A percentile compares a stretch with the other conserved stretches of the same genome.
Conservation (phyloP, 2,113 vertebrate species). For the Periophthalmus modestus region DNA sequence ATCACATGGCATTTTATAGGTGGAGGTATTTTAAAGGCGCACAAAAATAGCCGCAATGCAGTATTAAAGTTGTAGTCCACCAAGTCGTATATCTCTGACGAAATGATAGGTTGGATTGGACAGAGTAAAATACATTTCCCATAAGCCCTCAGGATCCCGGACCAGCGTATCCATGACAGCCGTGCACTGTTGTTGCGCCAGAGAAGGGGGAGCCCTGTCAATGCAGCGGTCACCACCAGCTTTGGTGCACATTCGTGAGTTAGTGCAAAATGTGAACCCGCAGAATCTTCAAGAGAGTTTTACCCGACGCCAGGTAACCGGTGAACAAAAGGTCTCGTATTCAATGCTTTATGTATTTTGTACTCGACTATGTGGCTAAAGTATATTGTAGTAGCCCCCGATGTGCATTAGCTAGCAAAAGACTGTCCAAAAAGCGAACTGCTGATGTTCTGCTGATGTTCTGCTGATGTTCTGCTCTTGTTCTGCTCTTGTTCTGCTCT, state of each 20-base stretch:
- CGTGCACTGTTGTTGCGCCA: slow-evolving; percentile 67
- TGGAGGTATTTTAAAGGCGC: slow-evolving; percentile 41
- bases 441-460: not conserved
- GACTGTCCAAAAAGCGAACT: not conserved
- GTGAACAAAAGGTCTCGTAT: not conserved
- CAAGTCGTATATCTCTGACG: accelerated
- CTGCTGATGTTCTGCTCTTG: too few species aligned
- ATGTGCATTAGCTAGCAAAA: slow-evolving; percentile 4
- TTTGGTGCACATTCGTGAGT: not conserved
- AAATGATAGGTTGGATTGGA: not conserved
- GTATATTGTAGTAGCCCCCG: slow-evolving; percentile 12
- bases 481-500: not conserved
- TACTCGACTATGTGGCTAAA: not conserved
- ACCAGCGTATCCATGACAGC: slow-evolving; percentile 78
- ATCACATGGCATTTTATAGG: not conserved
- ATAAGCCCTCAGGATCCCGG: slow-evolving; percentile 19
- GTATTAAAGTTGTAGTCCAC: slow-evolving; percentile 46
- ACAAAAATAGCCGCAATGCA: not conserved
- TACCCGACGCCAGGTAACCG: not conserved
- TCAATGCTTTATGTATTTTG: not conserved
- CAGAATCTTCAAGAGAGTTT: not conserved
- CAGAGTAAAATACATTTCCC: slow-evolving; percentile 64
- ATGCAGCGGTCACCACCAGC: slow-evolving; percentile 4
- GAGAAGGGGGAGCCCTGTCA: slow-evolving; percentile 19
- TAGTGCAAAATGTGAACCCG: not conserved